phyloP scores from a whole-genome alignment of 2,113 vertebrate species.

The Coturnix japonica region DNA sequence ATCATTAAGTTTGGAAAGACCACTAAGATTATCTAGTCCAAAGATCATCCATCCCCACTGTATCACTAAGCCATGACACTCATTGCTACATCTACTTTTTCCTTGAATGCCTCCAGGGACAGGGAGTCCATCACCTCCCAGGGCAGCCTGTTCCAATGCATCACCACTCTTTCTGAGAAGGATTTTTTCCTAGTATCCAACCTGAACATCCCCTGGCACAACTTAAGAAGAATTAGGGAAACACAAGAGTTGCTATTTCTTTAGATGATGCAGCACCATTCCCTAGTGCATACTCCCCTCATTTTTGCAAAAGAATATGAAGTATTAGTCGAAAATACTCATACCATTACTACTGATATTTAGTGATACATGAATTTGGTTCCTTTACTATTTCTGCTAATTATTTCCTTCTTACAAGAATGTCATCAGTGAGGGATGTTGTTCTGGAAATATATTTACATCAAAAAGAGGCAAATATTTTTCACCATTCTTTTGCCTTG shows the following conservation, averaged over 20 bases:
- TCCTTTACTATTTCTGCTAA: conserved; percentile 3
- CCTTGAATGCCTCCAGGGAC: no score
- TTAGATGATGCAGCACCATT: background rate
- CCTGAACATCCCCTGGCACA: no score
- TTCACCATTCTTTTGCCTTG: background rate
- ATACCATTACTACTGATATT: background rate
- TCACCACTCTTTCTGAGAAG: no score
- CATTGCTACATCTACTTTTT: no score
- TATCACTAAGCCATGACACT: no score
- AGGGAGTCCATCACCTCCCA: no score
- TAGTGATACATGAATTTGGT: background rate
- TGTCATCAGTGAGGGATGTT: background rate
- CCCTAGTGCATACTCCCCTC: background rate
- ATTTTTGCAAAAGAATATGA: background rate
- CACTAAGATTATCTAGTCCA: no score
- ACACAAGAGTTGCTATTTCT: background rate
- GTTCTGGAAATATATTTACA: background rate
- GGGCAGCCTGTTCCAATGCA: no score
- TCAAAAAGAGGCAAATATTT: background rate
- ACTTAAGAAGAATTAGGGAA: background rate
- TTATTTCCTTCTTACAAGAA: background rate
- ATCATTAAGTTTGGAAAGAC: no score
- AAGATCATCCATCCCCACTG: no score
- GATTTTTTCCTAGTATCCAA: no score
- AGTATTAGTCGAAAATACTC: background rate